Percentiles rank a stretch among this genome's conserved stretches.
These are phyloP conservation scores for Erpobdella octoculata DNA, from an alignment of 2,888 invertebrate species.

Conservation along the genomic window DNA sequence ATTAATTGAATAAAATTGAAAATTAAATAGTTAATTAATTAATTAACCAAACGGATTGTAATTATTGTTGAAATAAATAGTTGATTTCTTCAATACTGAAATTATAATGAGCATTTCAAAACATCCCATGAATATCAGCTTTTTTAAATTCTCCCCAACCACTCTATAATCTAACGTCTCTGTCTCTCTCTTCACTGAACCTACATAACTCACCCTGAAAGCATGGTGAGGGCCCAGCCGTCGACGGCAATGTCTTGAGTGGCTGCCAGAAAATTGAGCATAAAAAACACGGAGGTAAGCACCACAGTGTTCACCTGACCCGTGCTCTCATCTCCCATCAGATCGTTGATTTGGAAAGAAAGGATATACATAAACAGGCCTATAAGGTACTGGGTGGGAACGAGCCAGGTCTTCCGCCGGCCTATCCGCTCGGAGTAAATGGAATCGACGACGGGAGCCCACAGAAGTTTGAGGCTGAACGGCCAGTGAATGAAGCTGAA, in stretches of 20 bases:
- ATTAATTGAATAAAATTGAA: background rate
- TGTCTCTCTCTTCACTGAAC: background rate
- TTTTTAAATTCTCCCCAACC: background rate
- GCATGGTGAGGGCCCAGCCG: slow-evolving; percentile 98
- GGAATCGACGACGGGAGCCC: slow-evolving; percentile 97
- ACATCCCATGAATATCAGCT: background rate
- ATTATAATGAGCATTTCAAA: background rate
- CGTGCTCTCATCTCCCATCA: slow-evolving; percentile 63
- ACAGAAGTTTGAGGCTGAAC: slow-evolving; percentile 76
- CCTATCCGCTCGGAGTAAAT: slow-evolving; percentile 75
- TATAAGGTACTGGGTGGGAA: slow-evolving; percentile 81
- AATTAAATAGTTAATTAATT: background rate
- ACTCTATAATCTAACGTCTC: background rate
- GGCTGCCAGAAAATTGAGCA: slow-evolving; percentile 88
- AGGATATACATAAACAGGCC: slow-evolving; percentile 77
- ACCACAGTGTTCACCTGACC: slow-evolving; percentile 48
- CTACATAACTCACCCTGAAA: slow-evolving; percentile 72
- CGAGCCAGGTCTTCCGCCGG: slow-evolving; percentile 77
- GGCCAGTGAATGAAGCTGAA: slow-evolving; percentile 87
- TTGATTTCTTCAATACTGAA: background rate
- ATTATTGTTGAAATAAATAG: background rate
- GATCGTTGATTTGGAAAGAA: slow-evolving; percentile 59
- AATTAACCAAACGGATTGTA: too few relatives aligned
- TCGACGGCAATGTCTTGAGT: slow-evolving; percentile 99
- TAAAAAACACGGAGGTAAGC: slow-evolving; percentile 78